These are phyloP conservation scores for Dynastes tityus DNA, from an alignment of 2,888 invertebrate species.

Conservation along the genomic window DNA sequence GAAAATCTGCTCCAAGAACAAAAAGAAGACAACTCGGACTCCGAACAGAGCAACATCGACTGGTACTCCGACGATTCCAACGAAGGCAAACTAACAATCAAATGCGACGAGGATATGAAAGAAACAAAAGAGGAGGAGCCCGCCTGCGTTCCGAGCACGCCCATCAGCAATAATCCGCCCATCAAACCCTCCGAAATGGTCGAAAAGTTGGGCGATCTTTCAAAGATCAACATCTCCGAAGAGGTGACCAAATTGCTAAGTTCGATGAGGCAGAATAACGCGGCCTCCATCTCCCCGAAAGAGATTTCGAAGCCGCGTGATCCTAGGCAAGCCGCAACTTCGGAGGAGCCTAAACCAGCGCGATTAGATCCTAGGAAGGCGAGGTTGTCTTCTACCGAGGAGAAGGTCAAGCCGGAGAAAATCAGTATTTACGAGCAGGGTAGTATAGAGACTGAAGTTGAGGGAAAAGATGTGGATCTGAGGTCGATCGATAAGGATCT, in stretches of 20 bases:
- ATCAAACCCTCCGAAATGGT: conserved; percentile 75
- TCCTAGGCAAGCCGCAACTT: conserved; percentile 53
- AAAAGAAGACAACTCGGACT: conserved; percentile 56
- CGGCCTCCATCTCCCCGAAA: conserved; percentile 12
- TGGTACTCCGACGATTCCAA: conserved; percentile 90
- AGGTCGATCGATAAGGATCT: conserved; percentile 69
- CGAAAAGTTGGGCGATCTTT: conserved; percentile 79
- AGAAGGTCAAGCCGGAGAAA: conserved; percentile 65
- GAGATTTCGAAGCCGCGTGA: conserved; percentile 52
- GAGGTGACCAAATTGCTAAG: conserved; percentile 81
- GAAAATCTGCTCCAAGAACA: conserved; percentile 69
- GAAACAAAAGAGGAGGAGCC: conserved; percentile 59
- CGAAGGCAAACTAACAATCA: conserved; percentile 72
- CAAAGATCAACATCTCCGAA: conserved; percentile 82
- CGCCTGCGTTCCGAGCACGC: background rate
- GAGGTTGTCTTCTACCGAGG: conserved; percentile 59
- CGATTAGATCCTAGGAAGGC: conserved; percentile 58
- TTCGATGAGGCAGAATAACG: conserved; percentile 69
- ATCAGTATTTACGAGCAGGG: conserved; percentile 77
- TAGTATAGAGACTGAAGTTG: conserved; percentile 73
- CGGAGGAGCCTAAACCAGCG: conserved; percentile 51
- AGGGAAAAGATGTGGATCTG: conserved; percentile 73
- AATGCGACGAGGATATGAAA: conserved; percentile 67
- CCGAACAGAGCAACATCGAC: conserved; percentile 69
- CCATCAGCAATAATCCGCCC: conserved; percentile 56